These are phyloP conservation scores for Ibycter americanus DNA, from an alignment of 2,797 vertebrate species.

Conservation along the genomic window DNA sequence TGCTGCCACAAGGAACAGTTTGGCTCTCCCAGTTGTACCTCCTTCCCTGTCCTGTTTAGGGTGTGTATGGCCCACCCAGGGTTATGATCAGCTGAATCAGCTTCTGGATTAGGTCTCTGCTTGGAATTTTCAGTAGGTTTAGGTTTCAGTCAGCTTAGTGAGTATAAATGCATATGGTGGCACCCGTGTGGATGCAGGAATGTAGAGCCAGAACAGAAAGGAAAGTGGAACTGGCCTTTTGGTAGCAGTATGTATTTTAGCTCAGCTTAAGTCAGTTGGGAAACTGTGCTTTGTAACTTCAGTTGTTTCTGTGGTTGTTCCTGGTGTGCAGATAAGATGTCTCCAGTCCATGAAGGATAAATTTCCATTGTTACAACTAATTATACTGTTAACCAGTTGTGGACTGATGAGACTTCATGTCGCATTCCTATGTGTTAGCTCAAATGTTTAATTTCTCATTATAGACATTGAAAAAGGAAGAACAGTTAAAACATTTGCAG, in stretches of 20 bases:
- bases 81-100: not conserved
- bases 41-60: not conserved
- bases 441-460: not conserved
- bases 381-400: not conserved
- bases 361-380: not conserved
- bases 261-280: not conserved
- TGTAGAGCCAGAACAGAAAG: not conserved
- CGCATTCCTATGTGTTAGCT: not conserved
- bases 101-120: not conserved
- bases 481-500: not conserved
- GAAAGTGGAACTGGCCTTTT: not conserved
- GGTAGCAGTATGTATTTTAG: not conserved
- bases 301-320: fast-evolving
- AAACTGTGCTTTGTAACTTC: not conserved
- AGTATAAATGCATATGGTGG: not conserved
- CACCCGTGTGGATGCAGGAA: not conserved
- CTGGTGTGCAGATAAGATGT: not conserved
- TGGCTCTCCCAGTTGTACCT: not conserved
- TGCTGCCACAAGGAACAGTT: not conserved
- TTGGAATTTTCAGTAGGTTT: not conserved
- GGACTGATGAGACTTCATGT: not conserved
- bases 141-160: not conserved
- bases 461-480: not conserved
- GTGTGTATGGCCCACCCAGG: not conserved
- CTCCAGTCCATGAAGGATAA: not conserved